Evolutionary conservation across 1,140 invertebrate genomes (phyloP), one percentile per base, ranked within the genome.

Genomic region (Drosophila kurseongensis): DNA sequence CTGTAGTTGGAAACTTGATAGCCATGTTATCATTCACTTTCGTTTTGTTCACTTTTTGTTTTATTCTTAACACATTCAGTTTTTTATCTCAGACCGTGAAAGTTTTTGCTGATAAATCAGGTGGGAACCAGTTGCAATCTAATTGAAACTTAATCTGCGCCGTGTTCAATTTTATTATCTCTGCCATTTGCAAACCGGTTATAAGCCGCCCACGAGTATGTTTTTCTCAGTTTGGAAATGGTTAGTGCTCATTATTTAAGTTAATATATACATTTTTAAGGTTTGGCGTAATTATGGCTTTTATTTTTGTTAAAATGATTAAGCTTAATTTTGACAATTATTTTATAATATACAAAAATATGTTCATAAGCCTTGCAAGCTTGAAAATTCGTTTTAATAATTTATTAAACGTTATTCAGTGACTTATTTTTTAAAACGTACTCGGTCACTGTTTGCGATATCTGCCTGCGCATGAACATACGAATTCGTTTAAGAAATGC

Each of bases 131-230:
- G 66, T 58, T 40, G 18, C 40, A 36, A 41, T 40, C 42, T 38
- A 69, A 48, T 57, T 38, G 63, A 68, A 69, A 69, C 13, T 40
- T 69, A 68, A 67, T 66, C 44, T 48, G 16, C 38, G 23, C 32
- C 7, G 35, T 23, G 18, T 66, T 67, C 5, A 23, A 16, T 61
- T 65, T 5, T 41, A n/a, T 65, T 12, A 35, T 8, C 12, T 10
- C 16, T 7, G 6, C 12, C 29, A 27, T 27, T 56, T 16, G n/a
- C 9, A 10, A 65, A 47, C 32, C 62, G 35, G 62, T 47, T 47
- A 1, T 9, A 18, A 47, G 10, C 59, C 42, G 35, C 18, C 13
- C 47, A 14, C 0, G 18, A 12, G 23, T 14, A 13, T 29, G 4
- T 10, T 56, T 1, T n/a, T 41, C 23, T 14, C 1, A 0, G 29